phyloP scores from a whole-genome alignment of 2,888 invertebrate genomes.

The Meloe dianella region DNA sequence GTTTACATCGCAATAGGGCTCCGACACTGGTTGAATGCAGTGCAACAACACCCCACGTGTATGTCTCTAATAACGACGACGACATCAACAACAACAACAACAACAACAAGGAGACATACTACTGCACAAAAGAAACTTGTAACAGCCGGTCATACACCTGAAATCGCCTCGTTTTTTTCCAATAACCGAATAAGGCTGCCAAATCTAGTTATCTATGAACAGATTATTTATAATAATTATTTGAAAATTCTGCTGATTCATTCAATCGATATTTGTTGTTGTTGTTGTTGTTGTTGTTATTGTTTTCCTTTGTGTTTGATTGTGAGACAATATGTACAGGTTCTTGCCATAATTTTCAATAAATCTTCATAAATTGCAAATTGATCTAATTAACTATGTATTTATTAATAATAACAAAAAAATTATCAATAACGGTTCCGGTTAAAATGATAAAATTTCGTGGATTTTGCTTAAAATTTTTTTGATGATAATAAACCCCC shows the following conservation, averaged over 20 bases:
- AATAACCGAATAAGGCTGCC: not conserved
- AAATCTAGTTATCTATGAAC: conserved; percentile 2
- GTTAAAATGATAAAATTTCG: not conserved
- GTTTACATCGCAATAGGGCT: conserved; percentile 57
- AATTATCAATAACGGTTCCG: not conserved
- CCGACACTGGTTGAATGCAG: conserved; percentile 28
- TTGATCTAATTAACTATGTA: too few species aligned
- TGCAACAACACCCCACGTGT: conserved; percentile 26
- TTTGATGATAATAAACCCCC: not conserved
- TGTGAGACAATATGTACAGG: not conserved
- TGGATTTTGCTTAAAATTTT: not conserved
- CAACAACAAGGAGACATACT: not conserved
- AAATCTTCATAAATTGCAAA: too few species aligned
- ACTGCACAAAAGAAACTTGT: too few species aligned
- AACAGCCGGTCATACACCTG: conserved; percentile 31
- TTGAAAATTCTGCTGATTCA: not conserved
- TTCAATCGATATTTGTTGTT: not conserved
- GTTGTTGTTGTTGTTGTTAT: too few species aligned
- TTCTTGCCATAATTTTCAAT: too few species aligned
- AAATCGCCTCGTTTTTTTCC: conserved; percentile 5
- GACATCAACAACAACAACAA: conserved; percentile 1
- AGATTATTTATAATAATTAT: not conserved
- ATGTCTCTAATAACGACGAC: conserved; percentile 9
- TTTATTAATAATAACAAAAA: too few species aligned
- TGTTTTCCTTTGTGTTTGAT: not conserved